Conservation (phyloP, 2,797 vertebrate species). For the Dipus sagitta region DNA sequence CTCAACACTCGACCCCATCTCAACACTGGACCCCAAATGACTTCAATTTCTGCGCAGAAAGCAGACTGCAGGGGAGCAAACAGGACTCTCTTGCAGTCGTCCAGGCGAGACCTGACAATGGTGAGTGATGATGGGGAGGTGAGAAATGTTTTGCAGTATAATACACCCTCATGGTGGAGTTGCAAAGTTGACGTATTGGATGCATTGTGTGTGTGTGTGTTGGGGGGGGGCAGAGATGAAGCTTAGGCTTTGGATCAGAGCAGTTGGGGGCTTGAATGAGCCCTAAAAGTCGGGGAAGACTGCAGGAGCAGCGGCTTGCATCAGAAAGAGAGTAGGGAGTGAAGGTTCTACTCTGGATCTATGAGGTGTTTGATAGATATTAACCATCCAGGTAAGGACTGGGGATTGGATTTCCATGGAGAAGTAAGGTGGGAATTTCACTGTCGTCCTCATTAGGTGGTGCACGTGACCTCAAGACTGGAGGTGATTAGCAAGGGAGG, state of each 20-base stretch:
- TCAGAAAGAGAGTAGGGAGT: neutral
- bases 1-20: neutral
- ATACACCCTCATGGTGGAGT: neutral
- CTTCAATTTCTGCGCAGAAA: neutral
- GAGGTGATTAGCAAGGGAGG: neutral
- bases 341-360: neutral
- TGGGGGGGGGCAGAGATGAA: too few species aligned
- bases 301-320: neutral
- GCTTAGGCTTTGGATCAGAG: conserved; percentile 11
- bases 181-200: neutral
- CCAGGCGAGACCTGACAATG: neutral
- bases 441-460: neutral
- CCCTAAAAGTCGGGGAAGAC: neutral
- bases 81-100: neutral
- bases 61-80: neutral
- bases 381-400: neutral
- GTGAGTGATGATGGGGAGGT: neutral
- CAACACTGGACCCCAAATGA: too few species aligned
- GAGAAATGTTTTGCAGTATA: neutral
- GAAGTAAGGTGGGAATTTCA: neutral
- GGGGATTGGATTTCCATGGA: neutral
- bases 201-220: neutral
- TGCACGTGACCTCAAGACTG: neutral
- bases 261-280: neutral
- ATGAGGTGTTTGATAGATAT: neutral